Evolutionary conservation across 1,140 invertebrate genomes (phyloP).

Genomic region (Tigriopus japonicus): DNA sequence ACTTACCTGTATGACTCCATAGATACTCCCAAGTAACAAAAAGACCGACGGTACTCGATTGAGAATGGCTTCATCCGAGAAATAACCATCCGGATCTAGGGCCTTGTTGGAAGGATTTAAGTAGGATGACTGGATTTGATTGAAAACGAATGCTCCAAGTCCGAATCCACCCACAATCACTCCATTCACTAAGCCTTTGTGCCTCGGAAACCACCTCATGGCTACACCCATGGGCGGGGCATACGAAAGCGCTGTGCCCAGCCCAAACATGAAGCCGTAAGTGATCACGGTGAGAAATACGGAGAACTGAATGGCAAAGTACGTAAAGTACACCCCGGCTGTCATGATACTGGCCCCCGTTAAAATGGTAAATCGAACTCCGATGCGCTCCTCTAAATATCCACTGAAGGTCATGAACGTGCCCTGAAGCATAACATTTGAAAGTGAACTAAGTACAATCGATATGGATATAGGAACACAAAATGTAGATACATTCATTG

Average conservation of each 20-base stretch:
- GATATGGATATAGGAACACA: too few species aligned
- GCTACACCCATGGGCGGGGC: constrained; percentile 25
- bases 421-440: too few species aligned
- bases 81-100: constrained; percentile 19
- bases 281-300: constrained; percentile 22
- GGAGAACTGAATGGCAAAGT: constrained; percentile 24
- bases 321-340: constrained; percentile 24
- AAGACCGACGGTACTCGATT: constrained; percentile 26
- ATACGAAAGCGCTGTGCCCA: constrained; percentile 27
- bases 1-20: constrained; percentile 24
- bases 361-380: constrained; percentile 1
- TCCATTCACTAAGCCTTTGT: constrained; percentile 28
- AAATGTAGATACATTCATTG: too few species aligned
- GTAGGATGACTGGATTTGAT: constrained; percentile 26
- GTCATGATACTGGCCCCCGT: constrained; percentile 18
- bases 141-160: constrained; percentile 27
- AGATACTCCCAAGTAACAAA: constrained; percentile 24
- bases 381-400: constrained; percentile 1
- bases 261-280: constrained; percentile 27
- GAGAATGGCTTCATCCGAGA: constrained; percentile 19
- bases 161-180: constrained; percentile 29
- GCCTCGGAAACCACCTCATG: constrained; percentile 30
- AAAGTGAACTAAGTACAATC: too few species aligned
- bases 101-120: constrained; percentile 28
- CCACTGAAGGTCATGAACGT: constrained; percentile 9